Evolutionary conservation across 2,888 invertebrate genomes (phyloP).

Genomic region (Watsonalla cultraria): DNA sequence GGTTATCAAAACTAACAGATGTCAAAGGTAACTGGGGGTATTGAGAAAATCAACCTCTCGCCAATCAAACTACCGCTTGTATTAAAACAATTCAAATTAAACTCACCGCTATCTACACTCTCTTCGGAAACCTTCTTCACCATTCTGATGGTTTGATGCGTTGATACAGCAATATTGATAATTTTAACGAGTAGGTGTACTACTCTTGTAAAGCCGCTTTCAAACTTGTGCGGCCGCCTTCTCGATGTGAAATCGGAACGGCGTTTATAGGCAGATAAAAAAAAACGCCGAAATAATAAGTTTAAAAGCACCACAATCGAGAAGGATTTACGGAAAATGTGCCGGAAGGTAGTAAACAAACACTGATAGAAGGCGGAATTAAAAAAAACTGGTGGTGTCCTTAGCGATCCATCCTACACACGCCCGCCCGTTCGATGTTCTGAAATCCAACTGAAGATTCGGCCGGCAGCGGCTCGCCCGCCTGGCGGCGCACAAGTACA

Average conservation of each 20-base stretch:
- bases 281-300: slow-evolving; percentile 59
- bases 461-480: slow-evolving; percentile 45
- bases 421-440: slow-evolving; percentile 78
- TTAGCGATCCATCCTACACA: slow-evolving; percentile 77
- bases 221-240: slow-evolving; percentile 75
- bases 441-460: slow-evolving; percentile 73
- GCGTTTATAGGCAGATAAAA: slow-evolving; percentile 56
- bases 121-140: slow-evolving; percentile 79
- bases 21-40: too few species aligned
- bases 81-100: slow-evolving; percentile 15
- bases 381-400: slow-evolving; percentile 80
- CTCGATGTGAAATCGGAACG: slow-evolving; percentile 76
- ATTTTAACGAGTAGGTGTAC: slow-evolving; percentile 67
- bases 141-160: slow-evolving; percentile 69
- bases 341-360: slow-evolving; percentile 74
- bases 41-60: too few species aligned
- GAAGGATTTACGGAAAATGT: slow-evolving; percentile 71
- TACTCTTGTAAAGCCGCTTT: slow-evolving; percentile 77
- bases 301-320: slow-evolving; percentile 70
- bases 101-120: slow-evolving; percentile 77
- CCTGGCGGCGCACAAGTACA: slow-evolving; percentile 33
- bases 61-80: slow-evolving; percentile 4
- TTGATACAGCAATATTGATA: slow-evolving; percentile 63
- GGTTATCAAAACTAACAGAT: slow-evolving; percentile 8
- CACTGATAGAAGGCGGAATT: slow-evolving; percentile 78